These are phyloP conservation scores for Heteronetta atricapilla DNA, from an alignment of 2,113 vertebrate genomes.

Conservation along the genomic window DNA sequence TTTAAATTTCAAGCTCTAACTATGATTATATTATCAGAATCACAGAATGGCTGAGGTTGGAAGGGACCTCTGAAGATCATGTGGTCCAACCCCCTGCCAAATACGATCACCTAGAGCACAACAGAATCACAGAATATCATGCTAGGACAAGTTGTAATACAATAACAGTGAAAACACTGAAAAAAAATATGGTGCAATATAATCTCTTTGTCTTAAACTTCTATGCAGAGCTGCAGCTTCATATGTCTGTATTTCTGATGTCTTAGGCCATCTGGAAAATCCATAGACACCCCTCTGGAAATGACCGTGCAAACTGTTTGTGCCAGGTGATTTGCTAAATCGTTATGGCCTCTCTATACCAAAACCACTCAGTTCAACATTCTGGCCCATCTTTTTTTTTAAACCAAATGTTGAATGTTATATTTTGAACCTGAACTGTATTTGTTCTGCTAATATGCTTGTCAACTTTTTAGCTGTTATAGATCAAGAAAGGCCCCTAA, in stretches of 20 bases:
- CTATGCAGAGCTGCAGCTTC: background rate
- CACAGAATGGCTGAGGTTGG: too few species aligned
- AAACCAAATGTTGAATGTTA: background rate
- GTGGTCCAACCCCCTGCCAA: too few species aligned
- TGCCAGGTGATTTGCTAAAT: background rate
- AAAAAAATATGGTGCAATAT: background rate
- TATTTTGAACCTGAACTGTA: background rate
- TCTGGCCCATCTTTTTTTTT: background rate
- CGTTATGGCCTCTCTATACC: background rate
- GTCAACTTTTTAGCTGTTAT: background rate
- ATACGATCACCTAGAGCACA: too few species aligned
- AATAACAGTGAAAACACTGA: too few species aligned
- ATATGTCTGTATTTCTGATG: background rate
- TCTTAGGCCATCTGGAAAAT: background rate
- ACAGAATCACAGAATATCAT: background rate
- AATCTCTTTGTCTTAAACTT: background rate
- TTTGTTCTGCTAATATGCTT: background rate
- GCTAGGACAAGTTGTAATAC: background rate
- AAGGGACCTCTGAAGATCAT: too few species aligned
- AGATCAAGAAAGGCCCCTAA: background rate
- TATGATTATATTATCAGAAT: background rate
- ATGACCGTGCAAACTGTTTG: background rate
- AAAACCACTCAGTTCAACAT: background rate
- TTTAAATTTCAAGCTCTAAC: background rate
- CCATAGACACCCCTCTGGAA: background rate